A percentile compares a stretch with the other conserved stretches of the same genome.
These are phyloP conservation scores for Sipha flava DNA, from an alignment of 1,140 invertebrate species.

Conservation along the genomic window DNA sequence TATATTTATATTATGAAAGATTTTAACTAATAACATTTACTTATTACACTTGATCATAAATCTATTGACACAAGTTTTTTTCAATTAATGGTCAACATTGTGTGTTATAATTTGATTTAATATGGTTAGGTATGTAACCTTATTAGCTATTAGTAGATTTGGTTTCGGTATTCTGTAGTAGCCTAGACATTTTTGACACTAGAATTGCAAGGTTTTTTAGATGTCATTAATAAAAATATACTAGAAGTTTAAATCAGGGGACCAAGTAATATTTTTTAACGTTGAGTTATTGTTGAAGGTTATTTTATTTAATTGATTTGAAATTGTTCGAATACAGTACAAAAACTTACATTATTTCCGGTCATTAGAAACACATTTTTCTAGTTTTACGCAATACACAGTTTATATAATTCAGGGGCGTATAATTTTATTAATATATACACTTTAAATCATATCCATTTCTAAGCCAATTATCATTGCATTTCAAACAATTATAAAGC, in stretches of 20 bases:
- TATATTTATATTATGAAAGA: neutral
- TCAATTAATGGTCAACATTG: neutral
- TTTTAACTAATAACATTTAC: neutral
- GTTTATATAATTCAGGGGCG: too few species aligned
- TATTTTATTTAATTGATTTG: neutral
- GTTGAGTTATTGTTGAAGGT: neutral
- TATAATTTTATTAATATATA: too few species aligned
- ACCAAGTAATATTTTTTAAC: neutral
- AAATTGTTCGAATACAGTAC: neutral
- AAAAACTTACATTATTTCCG: neutral
- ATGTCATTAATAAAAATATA: neutral
- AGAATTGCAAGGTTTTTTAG: slow-evolving; percentile 2
- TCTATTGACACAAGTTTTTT: neutral
- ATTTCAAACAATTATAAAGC: too few species aligned
- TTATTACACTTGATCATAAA: neutral
- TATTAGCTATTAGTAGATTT: neutral
- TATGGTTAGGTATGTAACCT: neutral
- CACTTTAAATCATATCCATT: too few species aligned
- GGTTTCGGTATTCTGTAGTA: neutral
- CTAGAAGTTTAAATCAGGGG: neutral
- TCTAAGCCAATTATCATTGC: too few species aligned
- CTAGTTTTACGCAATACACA: too few species aligned
- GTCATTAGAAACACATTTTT: too few species aligned
- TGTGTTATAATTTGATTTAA: neutral
- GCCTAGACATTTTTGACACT: slow-evolving; percentile 4